Conservation (phyloP, 2,888 invertebrate genomes). For the Ectropis crepuscularia region DNA sequence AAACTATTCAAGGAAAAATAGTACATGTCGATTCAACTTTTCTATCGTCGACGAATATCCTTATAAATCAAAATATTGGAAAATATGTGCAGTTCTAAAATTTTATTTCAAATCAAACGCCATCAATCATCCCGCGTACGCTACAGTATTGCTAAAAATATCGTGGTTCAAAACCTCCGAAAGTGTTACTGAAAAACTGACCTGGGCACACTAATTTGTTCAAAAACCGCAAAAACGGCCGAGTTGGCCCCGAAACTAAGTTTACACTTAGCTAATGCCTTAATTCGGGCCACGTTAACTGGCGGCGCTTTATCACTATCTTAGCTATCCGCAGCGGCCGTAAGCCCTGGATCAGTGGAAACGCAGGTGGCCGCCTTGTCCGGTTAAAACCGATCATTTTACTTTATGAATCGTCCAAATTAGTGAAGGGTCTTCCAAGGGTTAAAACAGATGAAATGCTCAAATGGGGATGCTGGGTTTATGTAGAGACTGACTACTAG, state of each 20-base stretch:
- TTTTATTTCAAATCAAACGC: too few species aligned
- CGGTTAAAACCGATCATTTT: conserved; percentile 63
- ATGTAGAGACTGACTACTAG: neutral
- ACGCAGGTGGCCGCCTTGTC: conserved; percentile 61
- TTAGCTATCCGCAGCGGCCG: conserved; percentile 62
- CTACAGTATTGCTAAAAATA: too few species aligned
- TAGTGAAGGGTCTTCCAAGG: conserved; percentile 23
- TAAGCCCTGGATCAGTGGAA: conserved; percentile 64
- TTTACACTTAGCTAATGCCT: conserved; percentile 51
- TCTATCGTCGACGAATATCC: too few species aligned
- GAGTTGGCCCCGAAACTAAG: conserved; percentile 36
- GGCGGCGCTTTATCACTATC: conserved; percentile 67
- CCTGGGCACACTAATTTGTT: conserved; percentile 11
- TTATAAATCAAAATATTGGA: too few species aligned
- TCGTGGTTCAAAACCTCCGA: too few species aligned
- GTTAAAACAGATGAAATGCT: conserved; percentile 19
- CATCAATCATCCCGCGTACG: too few species aligned
- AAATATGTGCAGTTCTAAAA: too few species aligned
- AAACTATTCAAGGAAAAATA: too few species aligned
- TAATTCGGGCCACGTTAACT: conserved; percentile 65
- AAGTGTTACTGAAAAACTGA: too few species aligned
- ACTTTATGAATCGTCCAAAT: conserved; percentile 47
- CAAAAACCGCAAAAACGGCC: conserved; percentile 30
- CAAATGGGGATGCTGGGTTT: conserved; percentile 6
- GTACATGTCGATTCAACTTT: too few species aligned